Evolutionary conservation across 2,888 invertebrate genomes (phyloP), one percentile per base, ranked within the genome.

Genomic region (Pterobdella sp.): DNA sequence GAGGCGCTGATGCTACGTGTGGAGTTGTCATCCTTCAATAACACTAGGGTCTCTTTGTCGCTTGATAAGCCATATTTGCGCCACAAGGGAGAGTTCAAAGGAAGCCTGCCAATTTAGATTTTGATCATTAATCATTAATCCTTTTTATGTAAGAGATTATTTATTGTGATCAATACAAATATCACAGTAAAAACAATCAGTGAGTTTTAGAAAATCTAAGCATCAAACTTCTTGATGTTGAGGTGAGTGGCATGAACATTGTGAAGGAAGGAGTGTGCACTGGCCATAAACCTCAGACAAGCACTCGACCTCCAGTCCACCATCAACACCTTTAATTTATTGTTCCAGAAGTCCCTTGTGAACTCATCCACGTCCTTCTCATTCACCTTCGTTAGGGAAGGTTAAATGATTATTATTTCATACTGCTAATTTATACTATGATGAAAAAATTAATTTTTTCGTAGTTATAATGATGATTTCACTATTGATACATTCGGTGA

Each of bases 281-380:
- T 89, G 76, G 94, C 87, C 77, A 94, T 86, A 85, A 94, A 96
- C 76, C 95, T 86, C 73, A 95, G 87, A 71, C 93, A 88, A 72
- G 92, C 88, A 18, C 88, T 88, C 81, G 92, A 91, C 60, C 82
- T 80, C 29, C 81, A 81, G 63, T 83, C 82, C 84, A 94, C 91
- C 79, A 95, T 90, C 73, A 96, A 85, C 37, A 91, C 93, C 77
- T 94, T 88, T 63, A 95, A 92, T 83, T 90, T 88, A 84, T 96
- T 96, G 85, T 96, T 95, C 75, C 88, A 88, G 90, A 94, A 95
- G 72, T 93, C 93, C 66, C 88, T 88, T 37, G 95, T 87, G 82
- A 94, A 95, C 7, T 86, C 85, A 68, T 91, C 89, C n/a, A 79
- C 73, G 80, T 90, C 91, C 37, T 87, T 85, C 79, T 91, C 90